Conservation (phyloP, 1,140 invertebrate genomes). For the Steinernema khuongi region DNA sequence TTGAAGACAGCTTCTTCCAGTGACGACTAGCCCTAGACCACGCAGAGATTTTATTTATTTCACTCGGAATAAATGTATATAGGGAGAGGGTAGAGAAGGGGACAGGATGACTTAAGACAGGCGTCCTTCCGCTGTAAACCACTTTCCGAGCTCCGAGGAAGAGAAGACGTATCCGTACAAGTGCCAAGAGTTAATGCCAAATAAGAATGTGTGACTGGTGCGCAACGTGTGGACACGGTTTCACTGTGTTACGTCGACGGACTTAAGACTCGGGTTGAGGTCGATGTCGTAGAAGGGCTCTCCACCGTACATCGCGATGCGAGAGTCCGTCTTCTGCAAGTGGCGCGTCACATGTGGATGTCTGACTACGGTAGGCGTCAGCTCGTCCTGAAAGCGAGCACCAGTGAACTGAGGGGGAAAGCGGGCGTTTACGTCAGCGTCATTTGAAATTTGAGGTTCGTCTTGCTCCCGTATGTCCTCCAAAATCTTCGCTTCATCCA, state of each 20-base stretch:
- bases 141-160: too few relatives aligned
- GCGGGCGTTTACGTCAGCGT: neutral
- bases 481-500: conserved; percentile 2
- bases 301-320: conserved; percentile 8
- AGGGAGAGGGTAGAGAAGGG: neutral
- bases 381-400: neutral
- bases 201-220: neutral
- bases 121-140: too few relatives aligned
- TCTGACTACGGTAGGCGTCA: neutral
- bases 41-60: neutral
- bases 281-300: conserved; percentile 9
- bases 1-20: conserved; percentile 8
- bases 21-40: neutral
- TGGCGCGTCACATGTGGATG: conserved; percentile 3
- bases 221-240: neutral
- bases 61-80: neutral
- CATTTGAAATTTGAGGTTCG: neutral
- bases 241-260: neutral
- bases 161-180: too few relatives aligned
- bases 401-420: neutral
- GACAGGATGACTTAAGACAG: too few relatives aligned
- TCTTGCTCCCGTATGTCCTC: conserved; percentile 1
- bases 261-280: conserved; percentile 1
- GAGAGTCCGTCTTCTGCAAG: neutral
- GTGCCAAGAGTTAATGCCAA: too few relatives aligned